Conservation (phyloP, 53 echinoderm and acorn worm genomes). For the Apostichopus leukothele region DNA sequence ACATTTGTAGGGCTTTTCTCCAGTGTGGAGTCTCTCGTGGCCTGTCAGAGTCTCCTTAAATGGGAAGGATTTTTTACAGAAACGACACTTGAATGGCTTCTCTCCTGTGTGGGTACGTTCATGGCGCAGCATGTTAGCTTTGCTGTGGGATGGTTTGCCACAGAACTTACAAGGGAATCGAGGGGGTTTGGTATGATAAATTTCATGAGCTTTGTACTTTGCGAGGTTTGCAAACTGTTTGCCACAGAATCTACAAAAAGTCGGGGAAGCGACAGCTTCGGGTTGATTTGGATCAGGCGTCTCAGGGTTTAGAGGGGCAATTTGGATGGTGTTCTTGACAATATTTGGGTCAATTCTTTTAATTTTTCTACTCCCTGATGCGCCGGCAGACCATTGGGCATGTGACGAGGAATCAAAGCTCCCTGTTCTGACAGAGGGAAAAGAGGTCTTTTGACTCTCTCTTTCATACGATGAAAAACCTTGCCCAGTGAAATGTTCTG, state of each 20-base stretch:
- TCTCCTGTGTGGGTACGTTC: constrained; percentile 32
- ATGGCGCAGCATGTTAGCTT: constrained; percentile 5
- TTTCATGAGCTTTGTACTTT: constrained; percentile 36
- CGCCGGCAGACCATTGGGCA: neutral
- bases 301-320: neutral
- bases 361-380: neutral
- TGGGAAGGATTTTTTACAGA: constrained; percentile 10
- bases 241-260: constrained; percentile 15
- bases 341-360: neutral
- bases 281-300: neutral
- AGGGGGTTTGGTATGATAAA: constrained; percentile 4
- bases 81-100: neutral
- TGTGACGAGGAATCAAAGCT: too few relatives aligned
- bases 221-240: constrained; percentile 38
- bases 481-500: constrained; percentile 1
- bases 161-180: constrained; percentile 27
- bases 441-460: too few relatives aligned
- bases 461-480: too few relatives aligned
- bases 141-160: constrained; percentile 22
- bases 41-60: neutral
- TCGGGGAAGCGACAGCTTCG: neutral
- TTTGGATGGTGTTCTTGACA: neutral
- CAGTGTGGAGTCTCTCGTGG: constrained; percentile 20
- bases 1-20: constrained; percentile 30
- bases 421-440: neutral